Evolutionary conservation across 2,888 invertebrate species (phyloP), one percentile per base, ranked within the genome.

Genomic region (Cylindroiulus punctatus): DNA sequence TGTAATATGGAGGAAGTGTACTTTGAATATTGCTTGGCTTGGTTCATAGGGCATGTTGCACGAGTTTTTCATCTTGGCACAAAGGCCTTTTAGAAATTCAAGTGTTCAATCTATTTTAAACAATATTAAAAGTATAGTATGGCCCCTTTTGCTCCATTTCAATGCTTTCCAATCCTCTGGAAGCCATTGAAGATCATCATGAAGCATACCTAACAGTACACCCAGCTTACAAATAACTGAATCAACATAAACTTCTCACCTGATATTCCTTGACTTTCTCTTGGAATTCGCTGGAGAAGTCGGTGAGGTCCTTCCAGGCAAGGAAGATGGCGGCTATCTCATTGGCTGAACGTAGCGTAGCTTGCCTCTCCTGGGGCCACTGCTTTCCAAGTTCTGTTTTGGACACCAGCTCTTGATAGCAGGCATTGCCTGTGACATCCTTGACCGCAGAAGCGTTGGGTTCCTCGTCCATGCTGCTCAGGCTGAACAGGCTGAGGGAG

Each of bases 371-470:
- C 2, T 36, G 40, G 2, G 76, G 76, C 76, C 76, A 76, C 7
- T 65, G 65, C 36, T 82, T 36, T 17, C 32, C 42, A 44, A 40
- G 14, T 40, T 40, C 22, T 1, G 40, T 44, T 19, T 83, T 40
- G n/a, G 44, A 44, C 10, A 83, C 42, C 83, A 83, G 10, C 83
- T 83, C 83, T 40, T 40, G 42, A 26, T 83, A 83, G 17, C 83
- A 83, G n/a, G 83, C 83, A 83, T 83, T 83, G 32, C 44, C 42
- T 10, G 83, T 83, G 0, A 83, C 83, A 40, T 83, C 83, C 83
- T 42, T 83, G 44, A 76, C 76, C 14, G 4, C 26, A 12, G 30
- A 10, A 0, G 22, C 14, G 76, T 30, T 76, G 14, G 7, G 76
- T 12, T 83, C 83, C 44, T 83, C 83, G 22, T 44, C 44, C 42